These are phyloP conservation scores for Nephila pilipes DNA, from an alignment of 1,140 invertebrate species.

Conservation along the genomic window DNA sequence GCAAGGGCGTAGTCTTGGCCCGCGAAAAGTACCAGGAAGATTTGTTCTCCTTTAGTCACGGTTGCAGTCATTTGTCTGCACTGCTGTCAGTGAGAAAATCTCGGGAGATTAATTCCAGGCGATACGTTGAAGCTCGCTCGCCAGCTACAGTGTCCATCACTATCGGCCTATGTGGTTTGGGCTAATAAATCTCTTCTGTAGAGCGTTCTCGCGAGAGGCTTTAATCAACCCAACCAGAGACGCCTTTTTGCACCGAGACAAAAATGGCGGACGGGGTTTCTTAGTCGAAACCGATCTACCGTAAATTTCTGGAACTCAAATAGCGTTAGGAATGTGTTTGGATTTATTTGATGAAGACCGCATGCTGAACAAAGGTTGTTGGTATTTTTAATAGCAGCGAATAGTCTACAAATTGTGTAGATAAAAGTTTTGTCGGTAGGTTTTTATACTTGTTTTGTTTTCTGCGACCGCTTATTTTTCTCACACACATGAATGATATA, in stretches of 20 bases:
- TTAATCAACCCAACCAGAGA: conserved; percentile 32
- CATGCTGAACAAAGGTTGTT: too few species aligned
- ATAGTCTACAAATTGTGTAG: too few species aligned
- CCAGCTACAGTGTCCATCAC: conserved; percentile 70
- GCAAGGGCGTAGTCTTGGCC: conserved; percentile 49
- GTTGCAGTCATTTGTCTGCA: conserved; percentile 69
- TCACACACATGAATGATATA: too few species aligned
- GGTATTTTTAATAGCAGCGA: too few species aligned
- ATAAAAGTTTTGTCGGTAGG: too few species aligned
- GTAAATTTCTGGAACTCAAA: too few species aligned
- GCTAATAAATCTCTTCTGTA: conserved; percentile 67
- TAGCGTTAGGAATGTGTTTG: too few species aligned
- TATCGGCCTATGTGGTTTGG: conserved; percentile 64
- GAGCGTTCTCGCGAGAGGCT: conserved; percentile 29
- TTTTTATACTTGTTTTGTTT: too few species aligned
- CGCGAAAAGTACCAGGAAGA: conserved; percentile 47
- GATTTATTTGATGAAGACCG: too few species aligned
- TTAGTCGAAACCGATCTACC: too few species aligned
- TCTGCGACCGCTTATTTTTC: too few species aligned
- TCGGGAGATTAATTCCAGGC: conserved; percentile 67
- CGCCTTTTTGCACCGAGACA: conserved; percentile 13
- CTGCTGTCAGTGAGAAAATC: conserved; percentile 66
- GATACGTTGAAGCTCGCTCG: conserved; percentile 50
- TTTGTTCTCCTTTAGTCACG: conserved; percentile 71
- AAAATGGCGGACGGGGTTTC: background rate